Conservation (phyloP, 53 echinoderm and acorn worm genomes). For the Zoroaster sp. region DNA sequence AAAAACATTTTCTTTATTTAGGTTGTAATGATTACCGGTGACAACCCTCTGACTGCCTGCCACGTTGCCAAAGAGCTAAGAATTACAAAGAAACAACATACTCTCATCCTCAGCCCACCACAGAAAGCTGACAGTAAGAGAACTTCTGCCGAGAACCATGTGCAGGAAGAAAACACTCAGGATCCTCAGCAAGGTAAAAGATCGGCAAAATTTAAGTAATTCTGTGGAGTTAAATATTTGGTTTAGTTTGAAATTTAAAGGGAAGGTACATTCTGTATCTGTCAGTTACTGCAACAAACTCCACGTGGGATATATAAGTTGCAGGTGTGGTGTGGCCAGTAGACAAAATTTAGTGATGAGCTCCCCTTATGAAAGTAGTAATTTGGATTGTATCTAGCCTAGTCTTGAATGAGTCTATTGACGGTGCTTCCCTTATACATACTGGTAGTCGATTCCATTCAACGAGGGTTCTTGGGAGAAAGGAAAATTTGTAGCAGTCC, state of each 20-base stretch:
- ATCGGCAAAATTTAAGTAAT: neutral
- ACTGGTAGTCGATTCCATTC: no score
- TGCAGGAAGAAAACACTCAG: neutral
- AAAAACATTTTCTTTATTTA: neutral
- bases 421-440: no score
- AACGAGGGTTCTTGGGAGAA: no score
- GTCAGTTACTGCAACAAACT: no score
- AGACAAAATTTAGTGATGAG: no score
- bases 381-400: no score
- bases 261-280: neutral
- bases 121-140: neutral
- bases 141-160: constrained; percentile 3
- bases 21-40: constrained; percentile 97
- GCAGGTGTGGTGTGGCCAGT: neutral
- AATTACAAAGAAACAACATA: constrained; percentile 82
- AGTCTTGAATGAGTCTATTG: no score
- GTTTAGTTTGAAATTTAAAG: neutral
- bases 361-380: no score
- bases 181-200: neutral
- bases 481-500: no score
- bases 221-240: neutral
- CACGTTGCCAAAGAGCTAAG: constrained; percentile 96
- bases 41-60: constrained; percentile 98
- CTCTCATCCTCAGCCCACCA: constrained; percentile 86
- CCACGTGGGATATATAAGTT: neutral